Base-by-base conservation (phyloP, 2,888 invertebrate species). In the Ennomos quercinarius region DNA sequence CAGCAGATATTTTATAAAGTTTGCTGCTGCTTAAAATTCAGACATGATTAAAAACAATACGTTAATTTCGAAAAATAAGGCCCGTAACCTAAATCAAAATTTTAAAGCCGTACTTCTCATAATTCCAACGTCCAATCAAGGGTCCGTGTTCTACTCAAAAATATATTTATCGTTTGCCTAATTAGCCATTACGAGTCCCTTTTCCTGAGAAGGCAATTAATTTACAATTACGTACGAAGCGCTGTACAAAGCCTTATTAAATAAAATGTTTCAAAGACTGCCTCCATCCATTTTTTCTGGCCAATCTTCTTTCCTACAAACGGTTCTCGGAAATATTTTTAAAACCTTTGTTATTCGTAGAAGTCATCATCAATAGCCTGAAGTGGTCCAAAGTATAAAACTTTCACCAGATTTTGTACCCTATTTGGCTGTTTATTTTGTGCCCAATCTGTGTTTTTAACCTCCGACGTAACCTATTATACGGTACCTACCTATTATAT, bases 181-280 rank as follows among this genome's bases (percentile, higher is more conserved):
- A 88, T 89, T 83, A 81, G 77, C 83, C 77, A 83, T 84, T 83
- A 84, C 67, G 67, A 80, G 76, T 81, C 81, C 79, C 82, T 83
- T 84, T 83, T 81, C 78, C 72, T 78, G 72, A 78, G 76, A 80
- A 79, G 75, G 81, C 84, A 87, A 89, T 89, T 89, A 89, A 89
- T 90, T 87, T 78, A 87, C 87, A 89, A 89, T 90, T 90, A 89
- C 83, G 82, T 85, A 85, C 84, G 79, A 83, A 86, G 84, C 83
- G 84, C 85, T 85, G 75, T 79, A 84, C 81, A 81, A 75, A 80
- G 84, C 77, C 80, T 87, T 87, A 87, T 89, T 89, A 86, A 89
- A 89, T 87, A 86, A 85, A 89, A 88, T 80, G 81, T 85, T 86
- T 80, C 80, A 80, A 84, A 84, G 81, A 75, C 76, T 75, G 69